Base-by-base conservation (phyloP, 92 coral and sea anemone species). In the Parazoanthus swiftii region DNA sequence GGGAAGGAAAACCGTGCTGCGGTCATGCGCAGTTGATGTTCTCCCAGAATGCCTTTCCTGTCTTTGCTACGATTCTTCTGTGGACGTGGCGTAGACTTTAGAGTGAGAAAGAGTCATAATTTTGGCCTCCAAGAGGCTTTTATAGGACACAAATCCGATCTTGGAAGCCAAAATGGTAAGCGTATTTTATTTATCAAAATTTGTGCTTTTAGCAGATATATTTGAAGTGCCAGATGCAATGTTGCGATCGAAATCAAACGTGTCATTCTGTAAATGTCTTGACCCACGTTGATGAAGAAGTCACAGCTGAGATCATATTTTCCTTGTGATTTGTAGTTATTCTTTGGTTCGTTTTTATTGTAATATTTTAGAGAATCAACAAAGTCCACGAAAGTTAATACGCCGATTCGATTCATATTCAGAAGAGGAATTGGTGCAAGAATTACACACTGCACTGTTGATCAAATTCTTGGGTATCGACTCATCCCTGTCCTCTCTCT, bases 11-110 rank as follows among this genome's bases (percentile, higher is more conserved):
- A n/a, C 36, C 21, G 13, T 20, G 67, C 46, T 39, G 9, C 10
- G 94, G 44, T 46, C 94, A 91, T 95, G 98, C 95, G 98, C 91
- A 85, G 56, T 77, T 79, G 35, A 0, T 9, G 70, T 38, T 72
- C 76, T 71, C 98, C 98, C 98, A 93, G 88, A 86, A 89, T 91
- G 81, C 98, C 81, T 76, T 81, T 86, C 46, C 87, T 80, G 79
- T 56, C 23, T 88, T 74, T 90, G 91, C 92, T 77, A 91, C 96
- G 98, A 90, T 77, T 95, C 92, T 93, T 88, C 88, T 95, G 98
- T 85, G 98, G 98, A 95, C 98, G 98, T 95, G 98, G 98, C 98
- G 98, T 80, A 86, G 77, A 89, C 88, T 87, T 85, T 90, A 72
- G 89, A 86, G 88, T 81, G 86, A 85, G 92, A 90, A 83, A 82